Conservation (phyloP, 2,797 vertebrate species). For the Vultur gryphus region DNA sequence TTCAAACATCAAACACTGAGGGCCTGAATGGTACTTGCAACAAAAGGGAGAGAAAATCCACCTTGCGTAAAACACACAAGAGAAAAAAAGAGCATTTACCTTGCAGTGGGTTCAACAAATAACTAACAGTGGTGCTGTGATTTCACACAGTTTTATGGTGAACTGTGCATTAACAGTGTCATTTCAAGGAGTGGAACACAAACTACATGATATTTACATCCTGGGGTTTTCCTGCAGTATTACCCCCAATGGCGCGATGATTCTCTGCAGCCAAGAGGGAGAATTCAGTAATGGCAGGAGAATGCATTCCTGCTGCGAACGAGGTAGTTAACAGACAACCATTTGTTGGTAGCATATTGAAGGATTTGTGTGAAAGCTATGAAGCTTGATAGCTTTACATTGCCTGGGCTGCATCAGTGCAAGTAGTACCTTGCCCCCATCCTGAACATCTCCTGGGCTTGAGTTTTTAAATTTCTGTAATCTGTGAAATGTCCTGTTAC, state of each 20-base stretch:
- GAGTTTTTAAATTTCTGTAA: not conserved
- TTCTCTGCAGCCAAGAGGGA: not conserved
- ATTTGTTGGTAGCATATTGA: not conserved
- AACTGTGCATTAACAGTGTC: not conserved
- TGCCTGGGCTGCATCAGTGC: not conserved
- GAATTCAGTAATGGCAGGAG: not conserved
- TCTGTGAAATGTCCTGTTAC: not conserved
- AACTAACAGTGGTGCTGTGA: not conserved
- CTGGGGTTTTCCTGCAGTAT: not conserved
- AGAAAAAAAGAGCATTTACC: not conserved
- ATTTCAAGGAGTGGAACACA: not conserved
- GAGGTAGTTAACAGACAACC: not conserved
- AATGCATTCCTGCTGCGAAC: not conserved
- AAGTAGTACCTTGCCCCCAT: not conserved
- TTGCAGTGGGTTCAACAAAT: not conserved
- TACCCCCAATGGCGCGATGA: rapidly evolving
- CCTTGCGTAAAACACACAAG: not conserved
- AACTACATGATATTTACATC: not conserved
- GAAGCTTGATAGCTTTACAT: not conserved
- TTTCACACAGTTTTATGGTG: not conserved
- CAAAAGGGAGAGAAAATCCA: not conserved
- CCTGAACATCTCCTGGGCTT: not conserved
- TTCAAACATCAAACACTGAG: not conserved
- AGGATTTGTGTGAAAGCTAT: not conserved
- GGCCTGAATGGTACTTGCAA: not conserved